Conservation (phyloP, 2,888 invertebrate species). For the Dyspetes luteomarginatus region DNA sequence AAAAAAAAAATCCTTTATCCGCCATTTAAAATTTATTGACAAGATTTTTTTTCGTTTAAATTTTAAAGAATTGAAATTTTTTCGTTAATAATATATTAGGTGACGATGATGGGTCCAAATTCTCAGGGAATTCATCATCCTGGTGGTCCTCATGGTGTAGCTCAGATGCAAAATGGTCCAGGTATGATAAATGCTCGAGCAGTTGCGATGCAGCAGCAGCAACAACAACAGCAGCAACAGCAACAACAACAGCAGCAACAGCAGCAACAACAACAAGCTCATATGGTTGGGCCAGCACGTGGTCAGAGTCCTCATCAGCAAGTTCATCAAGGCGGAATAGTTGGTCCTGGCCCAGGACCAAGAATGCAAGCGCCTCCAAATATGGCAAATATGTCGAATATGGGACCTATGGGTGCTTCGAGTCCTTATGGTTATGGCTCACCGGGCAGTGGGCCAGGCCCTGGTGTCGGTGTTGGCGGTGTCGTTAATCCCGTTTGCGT, state of each 20-base stretch:
- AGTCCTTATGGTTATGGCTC: slow-evolving; percentile 83
- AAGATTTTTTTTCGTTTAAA: neutral
- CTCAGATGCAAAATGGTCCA: slow-evolving; percentile 90
- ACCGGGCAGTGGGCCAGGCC: slow-evolving; percentile 78
- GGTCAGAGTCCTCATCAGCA: slow-evolving; percentile 83
- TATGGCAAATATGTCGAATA: slow-evolving; percentile 83
- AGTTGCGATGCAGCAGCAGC: slow-evolving; percentile 82
- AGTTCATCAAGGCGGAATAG: slow-evolving; percentile 82
- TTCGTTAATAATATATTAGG: slow-evolving; percentile 70
- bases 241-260: slow-evolving; percentile 81
- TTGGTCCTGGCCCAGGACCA: slow-evolving; percentile 86
- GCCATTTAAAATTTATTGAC: no score
- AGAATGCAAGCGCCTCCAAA: slow-evolving; percentile 86
- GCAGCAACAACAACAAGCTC: slow-evolving; percentile 81
- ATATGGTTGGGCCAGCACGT: slow-evolving; percentile 79
- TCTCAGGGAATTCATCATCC: slow-evolving; percentile 83
- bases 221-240: slow-evolving; percentile 84
- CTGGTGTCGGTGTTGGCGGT: slow-evolving; percentile 77
- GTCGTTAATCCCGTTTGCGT: slow-evolving; percentile 83
- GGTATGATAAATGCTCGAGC: slow-evolving; percentile 85
- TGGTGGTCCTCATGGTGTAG: slow-evolving; percentile 78
- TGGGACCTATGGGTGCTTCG: slow-evolving; percentile 82
- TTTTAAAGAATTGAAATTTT: neutral
- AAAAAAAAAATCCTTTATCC: no score
- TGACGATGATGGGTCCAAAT: slow-evolving; percentile 85